Base-by-base conservation (phyloP, 2,888 invertebrate species). In the Tromatobia lineatoria region DNA sequence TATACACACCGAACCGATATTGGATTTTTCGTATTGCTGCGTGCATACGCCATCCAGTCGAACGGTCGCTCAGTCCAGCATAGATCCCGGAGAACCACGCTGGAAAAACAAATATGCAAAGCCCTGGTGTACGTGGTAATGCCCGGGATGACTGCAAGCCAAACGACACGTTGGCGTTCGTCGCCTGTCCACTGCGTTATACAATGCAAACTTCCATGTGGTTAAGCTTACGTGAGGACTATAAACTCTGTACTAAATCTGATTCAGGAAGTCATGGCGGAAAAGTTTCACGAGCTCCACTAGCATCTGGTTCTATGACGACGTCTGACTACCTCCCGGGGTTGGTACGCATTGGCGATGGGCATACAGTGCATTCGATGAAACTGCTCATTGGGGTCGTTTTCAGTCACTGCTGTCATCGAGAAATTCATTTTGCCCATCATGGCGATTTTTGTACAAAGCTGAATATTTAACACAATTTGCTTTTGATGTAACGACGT, bases 171-270 rank as follows among this genome's bases (percentile, higher is more conserved):
- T 64, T 74, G 64, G 18, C 75, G 78, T 66, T 80, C 38, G 83
- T 79, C 70, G 83, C 77, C 64, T 75, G 75, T 80, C 57, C 57
- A 70, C 66, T 83, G 69, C 54, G 75, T 80, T 80, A 70, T 83
- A 66, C 66, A 66, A 80, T 83, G 50, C 52, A 42, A 61, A 75
- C 67, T 75, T 59, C 59, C 57, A 70, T 20, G 70, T 66, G 23
- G 38, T 64, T 74, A 57, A 47, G 59, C 34, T 20, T 38, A 77
- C 42, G 50, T 38, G 59, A 74, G 64, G 61, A 71, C 64, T 79
- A 79, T 74, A 38, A 78, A 67, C 78, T 57, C 23, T 61, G 59
- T 69, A 59, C 61, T 66, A 79, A 83, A 79, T 61, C 79, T 54
- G 69, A 59, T 54, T 50, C 73, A 69, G 38, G 54, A 20, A 29